Base-by-base conservation (phyloP, 2,113 vertebrate species). In the Xerus inauris region DNA sequence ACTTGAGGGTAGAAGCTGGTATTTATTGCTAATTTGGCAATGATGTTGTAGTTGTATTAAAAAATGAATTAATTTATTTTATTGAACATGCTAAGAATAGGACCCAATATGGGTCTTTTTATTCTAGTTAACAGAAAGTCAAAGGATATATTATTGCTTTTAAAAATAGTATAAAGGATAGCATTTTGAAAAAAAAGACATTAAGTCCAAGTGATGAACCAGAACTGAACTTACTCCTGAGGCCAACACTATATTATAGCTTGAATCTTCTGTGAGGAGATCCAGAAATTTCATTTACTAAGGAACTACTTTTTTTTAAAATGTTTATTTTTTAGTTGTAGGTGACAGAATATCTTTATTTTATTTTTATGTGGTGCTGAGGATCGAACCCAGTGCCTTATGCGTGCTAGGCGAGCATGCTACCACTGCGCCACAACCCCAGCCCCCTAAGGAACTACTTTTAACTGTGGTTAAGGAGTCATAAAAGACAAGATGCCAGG, bases 21-120 rank as follows among this genome's bases (percentile, higher is more conserved):
- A 47, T 57, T 67, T 86, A 59, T 11, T 80, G 40, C 35, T 73
- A 20, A 35, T 42, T 91, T 59, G 69, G 22, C 85, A 91, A 90
- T 80, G 51, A 67, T 64, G 3, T 26, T 79, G 2, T 62, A 42
- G 12, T 82, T 65, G 3, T 42, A 79, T 82, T 87, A 94, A 16
- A 95, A 95, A 75, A 24, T 47, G 38, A 92, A 83, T 96, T 91
- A 26, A 72, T 92, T 96, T 42, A 92, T 96, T 96, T 98, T 96
- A 83, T 35, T 76, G 13, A 93, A 87, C 49, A 87, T 67, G 17
- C 49, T 90, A 91, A 77, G 73, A 64, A 80, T 24, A 91, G 11
- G 49, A 89, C 26, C 35, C 38, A 96, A 72, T 65, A 64, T 40
- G 14, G 12, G 10, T 87, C 17, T 77, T 73, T 96, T 91, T 95